A percentile compares a stretch with the other conserved stretches of the same genome.
phyloP scores from a whole-genome alignment of 2,797 vertebrate species.

The Echiichthys vipera region DNA sequence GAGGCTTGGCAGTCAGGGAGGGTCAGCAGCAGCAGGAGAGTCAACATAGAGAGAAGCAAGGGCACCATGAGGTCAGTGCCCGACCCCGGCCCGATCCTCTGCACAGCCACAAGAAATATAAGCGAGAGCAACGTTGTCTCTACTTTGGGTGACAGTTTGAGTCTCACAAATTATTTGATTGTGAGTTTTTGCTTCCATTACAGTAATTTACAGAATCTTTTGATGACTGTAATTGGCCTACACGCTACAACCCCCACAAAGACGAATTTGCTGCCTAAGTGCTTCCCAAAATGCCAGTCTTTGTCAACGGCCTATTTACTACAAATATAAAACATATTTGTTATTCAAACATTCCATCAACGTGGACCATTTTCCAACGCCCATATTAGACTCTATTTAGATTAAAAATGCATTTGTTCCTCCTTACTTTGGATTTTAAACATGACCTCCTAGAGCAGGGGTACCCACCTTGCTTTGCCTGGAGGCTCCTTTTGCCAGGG shows the following conservation, averaged over 20 bases:
- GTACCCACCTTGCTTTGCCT: no score
- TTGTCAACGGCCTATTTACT: neutral
- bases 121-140: neutral
- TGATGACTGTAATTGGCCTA: neutral
- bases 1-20: constrained; percentile 66
- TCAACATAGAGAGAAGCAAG: constrained; percentile 79
- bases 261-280: neutral
- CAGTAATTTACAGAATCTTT: neutral
- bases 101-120: neutral
- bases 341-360: neutral
- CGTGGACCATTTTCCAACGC: neutral
- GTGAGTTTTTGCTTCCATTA: neutral
- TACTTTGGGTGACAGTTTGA: neutral
- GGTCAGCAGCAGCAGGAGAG: constrained; percentile 73
- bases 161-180: neutral
- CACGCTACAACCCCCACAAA: neutral
- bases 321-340: neutral
- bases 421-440: neutral
- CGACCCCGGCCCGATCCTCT: neutral
- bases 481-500: no score
- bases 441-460: neutral
- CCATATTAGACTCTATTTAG: neutral
- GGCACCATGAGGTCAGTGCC: constrained; percentile 87
- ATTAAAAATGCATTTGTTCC: neutral
- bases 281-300: neutral